Conservation (phyloP, 2,888 invertebrate genomes). For the Heliothis peltigera region DNA sequence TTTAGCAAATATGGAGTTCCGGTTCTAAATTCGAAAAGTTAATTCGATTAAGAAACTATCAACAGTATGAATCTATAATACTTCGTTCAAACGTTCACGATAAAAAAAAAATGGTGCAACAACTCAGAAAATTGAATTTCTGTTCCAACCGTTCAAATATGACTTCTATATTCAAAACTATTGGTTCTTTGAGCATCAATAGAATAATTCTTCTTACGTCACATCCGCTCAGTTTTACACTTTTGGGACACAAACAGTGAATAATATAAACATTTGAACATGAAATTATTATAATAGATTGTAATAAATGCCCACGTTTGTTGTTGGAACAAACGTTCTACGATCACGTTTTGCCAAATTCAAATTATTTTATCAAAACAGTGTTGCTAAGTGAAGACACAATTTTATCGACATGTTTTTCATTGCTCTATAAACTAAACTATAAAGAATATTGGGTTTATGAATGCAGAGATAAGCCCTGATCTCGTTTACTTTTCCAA, state of each 20-base stretch:
- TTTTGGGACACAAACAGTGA: background rate
- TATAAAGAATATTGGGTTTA: conserved; percentile 33
- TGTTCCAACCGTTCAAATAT: too few relatives aligned
- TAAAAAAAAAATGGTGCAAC: too few relatives aligned
- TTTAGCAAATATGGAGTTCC: background rate
- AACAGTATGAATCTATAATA: too few relatives aligned
- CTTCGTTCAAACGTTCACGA: too few relatives aligned
- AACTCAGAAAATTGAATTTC: too few relatives aligned
- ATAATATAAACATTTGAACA: background rate
- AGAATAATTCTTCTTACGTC: conserved; percentile 1
- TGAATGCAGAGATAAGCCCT: conserved; percentile 5
- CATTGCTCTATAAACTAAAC: conserved; percentile 22
- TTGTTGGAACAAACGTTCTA: background rate
- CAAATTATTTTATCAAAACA: conserved; percentile 6
- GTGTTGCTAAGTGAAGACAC: background rate
- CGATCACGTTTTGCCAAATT: background rate
- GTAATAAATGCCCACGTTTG: background rate
- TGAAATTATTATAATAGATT: background rate
- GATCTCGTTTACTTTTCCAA: conserved; percentile 14
- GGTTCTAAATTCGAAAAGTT: too few relatives aligned
- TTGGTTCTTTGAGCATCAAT: background rate
- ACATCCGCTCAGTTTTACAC: conserved; percentile 11
- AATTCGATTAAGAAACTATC: background rate
- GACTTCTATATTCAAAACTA: background rate
- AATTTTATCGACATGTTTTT: conserved; percentile 15